Evolutionary conservation across 1,140 invertebrate genomes (phyloP).

Genomic region (Centruroides sculpturatus): DNA sequence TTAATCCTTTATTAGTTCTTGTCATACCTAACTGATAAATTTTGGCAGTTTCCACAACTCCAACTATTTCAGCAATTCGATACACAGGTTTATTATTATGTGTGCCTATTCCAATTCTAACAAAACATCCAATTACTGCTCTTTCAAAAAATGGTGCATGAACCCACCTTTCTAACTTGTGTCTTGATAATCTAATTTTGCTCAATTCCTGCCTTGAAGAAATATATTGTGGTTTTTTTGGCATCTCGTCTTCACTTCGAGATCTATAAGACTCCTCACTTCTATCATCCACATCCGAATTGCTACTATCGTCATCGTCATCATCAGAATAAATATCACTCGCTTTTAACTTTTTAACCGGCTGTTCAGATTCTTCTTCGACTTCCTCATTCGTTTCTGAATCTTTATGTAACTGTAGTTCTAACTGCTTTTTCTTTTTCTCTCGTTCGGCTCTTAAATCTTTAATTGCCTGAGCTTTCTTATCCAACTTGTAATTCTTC

Average conservation of each 20-base stretch:
- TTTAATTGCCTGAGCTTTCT: slow-evolving; percentile 81
- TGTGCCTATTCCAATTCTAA: slow-evolving; percentile 89
- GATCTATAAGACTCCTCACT: slow-evolving; percentile 18
- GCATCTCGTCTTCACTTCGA: slow-evolving; percentile 15
- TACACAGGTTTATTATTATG: slow-evolving; percentile 79
- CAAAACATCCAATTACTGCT: slow-evolving; percentile 83
- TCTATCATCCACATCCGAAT: slow-evolving; percentile 16
- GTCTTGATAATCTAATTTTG: slow-evolving; percentile 72
- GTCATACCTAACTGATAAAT: slow-evolving; percentile 85
- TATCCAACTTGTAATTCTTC: slow-evolving; percentile 60
- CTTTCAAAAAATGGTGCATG: slow-evolving; percentile 89
- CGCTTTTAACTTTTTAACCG: slow-evolving; percentile 61
- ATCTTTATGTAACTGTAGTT: slow-evolving; percentile 32
- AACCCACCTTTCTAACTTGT: slow-evolving; percentile 87
- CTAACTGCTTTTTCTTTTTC: slow-evolving; percentile 44
- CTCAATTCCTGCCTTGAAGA: slow-evolving; percentile 65
- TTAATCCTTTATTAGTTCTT: slow-evolving; percentile 76
- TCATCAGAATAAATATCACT: slow-evolving; percentile 91
- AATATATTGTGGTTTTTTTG: slow-evolving; percentile 35
- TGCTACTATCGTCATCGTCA: slow-evolving; percentile 36
- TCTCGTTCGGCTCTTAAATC: slow-evolving; percentile 75
- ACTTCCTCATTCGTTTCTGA: slow-evolving; percentile 37
- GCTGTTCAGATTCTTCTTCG: slow-evolving; percentile 19
- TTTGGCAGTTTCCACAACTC: slow-evolving; percentile 89
- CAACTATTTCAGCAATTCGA: slow-evolving; percentile 82